Evolutionary conservation across 2,113 vertebrate genomes (phyloP).

Genomic region (Chloropsis cyanopogon): DNA sequence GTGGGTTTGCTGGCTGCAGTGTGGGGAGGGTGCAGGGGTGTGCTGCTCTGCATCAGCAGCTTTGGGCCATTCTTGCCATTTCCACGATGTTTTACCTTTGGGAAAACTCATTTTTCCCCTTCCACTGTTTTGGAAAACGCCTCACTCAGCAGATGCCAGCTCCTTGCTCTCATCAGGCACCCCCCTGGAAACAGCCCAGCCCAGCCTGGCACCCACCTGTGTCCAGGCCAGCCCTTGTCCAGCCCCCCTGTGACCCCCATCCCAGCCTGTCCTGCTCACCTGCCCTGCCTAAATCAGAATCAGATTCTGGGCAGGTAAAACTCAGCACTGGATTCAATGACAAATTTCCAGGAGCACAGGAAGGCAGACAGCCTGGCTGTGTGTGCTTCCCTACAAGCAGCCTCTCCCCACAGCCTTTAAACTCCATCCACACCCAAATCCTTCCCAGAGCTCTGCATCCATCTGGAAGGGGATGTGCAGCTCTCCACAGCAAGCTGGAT

Average conservation of each 20-base stretch:
- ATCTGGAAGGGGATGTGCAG: not conserved
- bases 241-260: not conserved
- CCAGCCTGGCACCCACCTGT: not conserved
- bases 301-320: not conserved
- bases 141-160: not conserved
- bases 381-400: not conserved
- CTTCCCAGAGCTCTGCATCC: not conserved
- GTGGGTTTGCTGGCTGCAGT: accelerated
- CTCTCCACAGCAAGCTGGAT: not conserved
- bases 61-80: not conserved
- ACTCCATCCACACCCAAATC: not conserved
- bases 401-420: not conserved
- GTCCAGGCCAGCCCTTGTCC: accelerated
- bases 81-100: not conserved
- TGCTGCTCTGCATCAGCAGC: accelerated
- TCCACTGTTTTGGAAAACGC: accelerated
- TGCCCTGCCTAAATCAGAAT: not conserved
- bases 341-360: not conserved
- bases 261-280: not conserved
- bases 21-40: not conserved
- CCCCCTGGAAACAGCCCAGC: not conserved
- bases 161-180: accelerated
- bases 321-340: not conserved
- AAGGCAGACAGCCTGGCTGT: accelerated
- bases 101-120: not conserved